Conservation (phyloP, 2,888 invertebrate species). For the Xiphydria camelus region DNA sequence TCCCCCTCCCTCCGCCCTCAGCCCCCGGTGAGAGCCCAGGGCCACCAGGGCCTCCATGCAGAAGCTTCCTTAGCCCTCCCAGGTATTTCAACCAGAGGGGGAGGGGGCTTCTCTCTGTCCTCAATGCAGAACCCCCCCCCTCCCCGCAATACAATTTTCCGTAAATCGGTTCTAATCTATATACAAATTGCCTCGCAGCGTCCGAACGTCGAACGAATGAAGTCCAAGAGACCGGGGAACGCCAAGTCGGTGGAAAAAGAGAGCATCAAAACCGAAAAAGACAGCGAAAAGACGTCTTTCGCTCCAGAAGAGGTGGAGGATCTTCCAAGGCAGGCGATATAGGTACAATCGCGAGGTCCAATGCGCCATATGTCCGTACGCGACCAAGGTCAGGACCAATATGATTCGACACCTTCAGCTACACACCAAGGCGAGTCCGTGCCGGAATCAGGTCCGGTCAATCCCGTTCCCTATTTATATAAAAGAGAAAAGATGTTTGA, state of each 20-base stretch:
- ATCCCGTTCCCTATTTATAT: conserved; percentile 80
- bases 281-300: conserved; percentile 47
- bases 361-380: conserved; percentile 71
- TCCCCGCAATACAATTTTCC: too few species aligned
- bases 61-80: too few species aligned
- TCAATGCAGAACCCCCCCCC: too few species aligned
- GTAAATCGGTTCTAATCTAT: too few species aligned
- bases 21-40: too few species aligned
- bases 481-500: conserved; percentile 81
- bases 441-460: conserved; percentile 72
- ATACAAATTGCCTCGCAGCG: too few species aligned
- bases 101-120: too few species aligned
- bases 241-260: conserved; percentile 30
- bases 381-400: conserved; percentile 72
- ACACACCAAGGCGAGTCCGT: conserved; percentile 66
- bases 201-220: too few species aligned
- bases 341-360: conserved; percentile 64
- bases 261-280: conserved; percentile 24
- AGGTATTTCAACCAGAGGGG: too few species aligned
- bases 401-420: conserved; percentile 71
- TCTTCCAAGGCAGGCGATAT: conserved; percentile 69
- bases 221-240: conserved; percentile 38
- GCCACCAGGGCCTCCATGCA: too few species aligned
- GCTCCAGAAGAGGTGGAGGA: conserved; percentile 67
- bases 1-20: too few species aligned